phyloP scores from a whole-genome alignment of 2,113 vertebrate genomes.

The Polypterus bichir region DNA sequence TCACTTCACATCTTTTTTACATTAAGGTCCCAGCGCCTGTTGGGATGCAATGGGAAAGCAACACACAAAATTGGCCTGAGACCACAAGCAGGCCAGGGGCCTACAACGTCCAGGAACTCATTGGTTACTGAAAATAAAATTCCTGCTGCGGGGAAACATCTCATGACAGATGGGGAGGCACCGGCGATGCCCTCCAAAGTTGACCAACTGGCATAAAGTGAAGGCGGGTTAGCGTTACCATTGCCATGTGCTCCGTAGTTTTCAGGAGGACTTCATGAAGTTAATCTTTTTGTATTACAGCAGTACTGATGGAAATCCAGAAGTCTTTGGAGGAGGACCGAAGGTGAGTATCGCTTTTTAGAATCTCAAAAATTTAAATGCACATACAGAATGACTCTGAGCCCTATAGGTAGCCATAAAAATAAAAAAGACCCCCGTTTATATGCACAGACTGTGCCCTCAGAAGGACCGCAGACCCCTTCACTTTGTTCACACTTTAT shows the following conservation, averaged over 20 bases:
- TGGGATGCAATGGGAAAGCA: too few relatives aligned
- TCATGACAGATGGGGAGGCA: not conserved
- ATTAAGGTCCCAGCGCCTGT: too few relatives aligned
- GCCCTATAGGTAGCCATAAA: constrained; percentile 35
- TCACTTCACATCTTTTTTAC: too few relatives aligned
- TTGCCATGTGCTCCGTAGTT: not conserved
- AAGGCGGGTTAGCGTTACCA: too few relatives aligned
- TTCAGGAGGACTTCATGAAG: not conserved
- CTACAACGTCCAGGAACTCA: not conserved
- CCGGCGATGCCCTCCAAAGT: not conserved
- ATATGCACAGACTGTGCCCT: constrained; percentile 30
- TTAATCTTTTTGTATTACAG: constrained; percentile 39
- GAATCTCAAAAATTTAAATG: constrained; percentile 37
- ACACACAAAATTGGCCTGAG: too few relatives aligned
- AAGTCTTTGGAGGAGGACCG: constrained; percentile 79
- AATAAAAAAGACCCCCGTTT: constrained; percentile 30
- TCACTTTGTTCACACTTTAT: too few relatives aligned
- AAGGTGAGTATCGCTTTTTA: constrained; percentile 50
- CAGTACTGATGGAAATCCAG: constrained; percentile 89
- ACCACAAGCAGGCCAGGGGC: not conserved
- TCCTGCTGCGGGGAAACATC: not conserved
- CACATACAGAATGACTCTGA: constrained; percentile 37
- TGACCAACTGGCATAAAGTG: too few relatives aligned
- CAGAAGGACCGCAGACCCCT: constrained; percentile 24
- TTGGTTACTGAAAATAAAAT: not conserved